phyloP scores from a whole-genome alignment of 2,888 invertebrate species.

The Diadegma fenestrale region DNA sequence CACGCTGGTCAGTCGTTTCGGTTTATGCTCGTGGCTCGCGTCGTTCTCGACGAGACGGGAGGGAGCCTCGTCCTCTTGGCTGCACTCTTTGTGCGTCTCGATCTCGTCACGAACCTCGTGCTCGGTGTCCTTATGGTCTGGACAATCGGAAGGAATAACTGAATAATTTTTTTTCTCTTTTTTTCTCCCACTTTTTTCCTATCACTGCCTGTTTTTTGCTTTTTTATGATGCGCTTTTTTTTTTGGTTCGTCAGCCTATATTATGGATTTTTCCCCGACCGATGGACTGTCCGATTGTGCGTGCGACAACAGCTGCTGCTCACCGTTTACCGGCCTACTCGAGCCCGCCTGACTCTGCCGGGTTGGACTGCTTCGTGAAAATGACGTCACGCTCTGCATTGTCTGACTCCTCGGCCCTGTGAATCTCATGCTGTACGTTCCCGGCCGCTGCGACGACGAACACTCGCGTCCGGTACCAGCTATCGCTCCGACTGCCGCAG shows the following conservation, averaged over 20 bases:
- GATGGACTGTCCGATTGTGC: slow-evolving; percentile 80
- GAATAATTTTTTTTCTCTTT: slow-evolving; percentile 12
- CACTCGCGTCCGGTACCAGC: slow-evolving; percentile 74
- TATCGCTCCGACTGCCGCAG: slow-evolving; percentile 49
- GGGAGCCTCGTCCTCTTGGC: slow-evolving; percentile 5
- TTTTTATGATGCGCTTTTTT: background rate
- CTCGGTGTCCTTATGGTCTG: slow-evolving; percentile 74
- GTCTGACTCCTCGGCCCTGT: slow-evolving; percentile 85
- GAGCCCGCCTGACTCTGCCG: slow-evolving; percentile 73
- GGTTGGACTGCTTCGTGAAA: slow-evolving; percentile 82
- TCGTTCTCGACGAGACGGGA: slow-evolving; percentile 52
- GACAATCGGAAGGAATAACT: slow-evolving; percentile 69
- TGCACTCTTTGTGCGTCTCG: background rate
- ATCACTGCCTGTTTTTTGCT: slow-evolving; percentile 9
- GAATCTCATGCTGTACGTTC: slow-evolving; percentile 86
- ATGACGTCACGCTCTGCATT: slow-evolving; percentile 86
- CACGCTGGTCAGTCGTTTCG: slow-evolving; percentile 71
- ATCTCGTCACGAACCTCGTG: slow-evolving; percentile 71
- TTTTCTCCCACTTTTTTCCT: background rate
- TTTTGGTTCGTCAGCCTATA: slow-evolving; percentile 73
- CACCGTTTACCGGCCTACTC: slow-evolving; percentile 72
- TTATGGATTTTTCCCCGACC: slow-evolving; percentile 82
- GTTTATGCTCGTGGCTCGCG: slow-evolving; percentile 64
- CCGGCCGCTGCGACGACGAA: slow-evolving; percentile 74
- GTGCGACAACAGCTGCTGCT: slow-evolving; percentile 54